phyloP scores from a whole-genome alignment of 2,888 invertebrate species.

The Erannis defoliaria region DNA sequence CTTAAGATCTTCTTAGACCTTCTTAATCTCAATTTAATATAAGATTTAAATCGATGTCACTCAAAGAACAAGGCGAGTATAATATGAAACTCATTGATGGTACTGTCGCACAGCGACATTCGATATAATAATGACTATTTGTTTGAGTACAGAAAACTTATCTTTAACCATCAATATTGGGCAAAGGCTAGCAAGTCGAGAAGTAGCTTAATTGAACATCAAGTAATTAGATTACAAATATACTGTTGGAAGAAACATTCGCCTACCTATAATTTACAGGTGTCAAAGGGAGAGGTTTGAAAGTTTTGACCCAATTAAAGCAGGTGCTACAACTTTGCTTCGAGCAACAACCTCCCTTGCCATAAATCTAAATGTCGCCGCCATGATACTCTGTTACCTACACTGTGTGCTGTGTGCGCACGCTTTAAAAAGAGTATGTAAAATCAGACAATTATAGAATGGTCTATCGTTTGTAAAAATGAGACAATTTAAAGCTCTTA shows the following conservation, averaged over 20 bases:
- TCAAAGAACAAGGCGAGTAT: no score
- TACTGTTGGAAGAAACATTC: slow-evolving; percentile 1
- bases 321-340: slow-evolving; percentile 18
- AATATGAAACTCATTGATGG: no score
- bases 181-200: not conserved
- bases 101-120: no score
- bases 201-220: not conserved
- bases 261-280: not conserved
- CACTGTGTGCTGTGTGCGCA: not conserved
- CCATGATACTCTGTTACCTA: slow-evolving; percentile 1
- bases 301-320: slow-evolving; percentile 29
- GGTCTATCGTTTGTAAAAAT: no score
- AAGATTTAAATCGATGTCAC: no score
- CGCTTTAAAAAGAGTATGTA: not conserved
- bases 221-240: not conserved
- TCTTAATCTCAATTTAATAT: no score
- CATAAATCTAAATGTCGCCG: slow-evolving; percentile 20
- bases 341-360: slow-evolving; percentile 15
- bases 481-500: no score
- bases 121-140: no score
- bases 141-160: not conserved
- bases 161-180: no score
- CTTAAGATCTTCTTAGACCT: no score
- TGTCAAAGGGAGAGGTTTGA: slow-evolving; percentile 16
- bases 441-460: no score